Evolutionary conservation across 2,113 vertebrate species (phyloP), one percentile per base, ranked within the genome.

Genomic region (Zosterops lateralis): DNA sequence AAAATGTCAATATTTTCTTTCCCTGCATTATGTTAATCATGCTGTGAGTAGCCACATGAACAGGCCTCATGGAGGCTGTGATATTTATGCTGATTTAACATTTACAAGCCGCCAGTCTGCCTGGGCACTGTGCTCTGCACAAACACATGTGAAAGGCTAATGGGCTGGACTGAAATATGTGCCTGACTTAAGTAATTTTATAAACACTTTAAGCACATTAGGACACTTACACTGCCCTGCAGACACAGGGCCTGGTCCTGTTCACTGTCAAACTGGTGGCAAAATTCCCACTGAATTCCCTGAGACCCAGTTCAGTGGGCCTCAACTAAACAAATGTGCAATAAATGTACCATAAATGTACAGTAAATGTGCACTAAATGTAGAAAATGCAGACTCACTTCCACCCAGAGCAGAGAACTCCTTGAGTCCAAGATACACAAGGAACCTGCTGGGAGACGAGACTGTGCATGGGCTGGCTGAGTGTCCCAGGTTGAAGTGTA

Each of bases 1-100:
- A 93, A 70, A 87, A 87, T 29, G 96, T 92, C 97, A 91, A 87
- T 94, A 91, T 92, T 94, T 83, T 83, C 91, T 88, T 96, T 93
- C 77, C 24, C 73, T 85, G 78, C 64, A 15, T 95, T 96, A 90
- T 92, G 95, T 92, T 97, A 95, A 95, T 94, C 85, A 28, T 29
- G n/a, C 58, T 22, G 62, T 54, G 85, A 68, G 87, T 87, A 75
- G 42, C 94, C 71, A 53, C 73, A 8, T 57, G 84, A 62, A 21
- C 10, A 0, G 61, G 57, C 66, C 56, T 72, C 1, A 0, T 36
- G 90, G 76, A 90, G 83, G 73, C 93, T 36, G 36, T 34, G 92
- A 84, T 93, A 89, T 94, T 94, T 70, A 85, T 77, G 86, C 82
- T 82, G 95, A 92, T 62, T 87, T 93, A 84, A 84, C 86, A 84